Evolutionary conservation across 2,113 vertebrate genomes (phyloP).

Genomic region (Garra rufa): DNA sequence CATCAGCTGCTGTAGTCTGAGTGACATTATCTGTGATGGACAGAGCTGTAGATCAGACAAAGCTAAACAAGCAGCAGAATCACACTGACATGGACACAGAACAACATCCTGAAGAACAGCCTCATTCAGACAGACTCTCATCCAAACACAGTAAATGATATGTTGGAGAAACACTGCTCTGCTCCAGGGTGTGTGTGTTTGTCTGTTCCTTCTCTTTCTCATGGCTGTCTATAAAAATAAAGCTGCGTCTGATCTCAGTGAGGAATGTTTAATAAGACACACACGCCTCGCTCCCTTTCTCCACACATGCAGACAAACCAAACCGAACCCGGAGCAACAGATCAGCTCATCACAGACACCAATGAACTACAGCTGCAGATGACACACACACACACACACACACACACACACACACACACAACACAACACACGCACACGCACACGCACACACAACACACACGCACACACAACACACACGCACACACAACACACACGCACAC

Average conservation of each 20-base stretch:
- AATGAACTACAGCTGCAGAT: background rate
- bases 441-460: too few relatives aligned
- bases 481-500: too few relatives aligned
- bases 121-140: too few relatives aligned
- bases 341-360: background rate
- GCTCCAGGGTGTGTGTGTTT: background rate
- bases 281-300: background rate
- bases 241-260: background rate
- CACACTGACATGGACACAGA: background rate
- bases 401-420: background rate
- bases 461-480: too few relatives aligned
- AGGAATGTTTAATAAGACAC: background rate
- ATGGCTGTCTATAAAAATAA: slow-evolving; percentile 11
- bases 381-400: background rate
- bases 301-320: background rate
- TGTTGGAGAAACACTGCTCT: background rate
- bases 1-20: too few relatives aligned
- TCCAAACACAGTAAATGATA: background rate
- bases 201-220: background rate
- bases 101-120: background rate
- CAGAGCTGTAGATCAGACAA: too few relatives aligned
- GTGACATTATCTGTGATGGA: too few relatives aligned
- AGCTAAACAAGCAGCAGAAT: too few relatives aligned
- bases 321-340: too few relatives aligned
- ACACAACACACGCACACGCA: background rate